Evolutionary conservation across 2,113 vertebrate genomes (phyloP), one percentile per base, ranked within the genome.

Genomic region (Psettodes erumei): DNA sequence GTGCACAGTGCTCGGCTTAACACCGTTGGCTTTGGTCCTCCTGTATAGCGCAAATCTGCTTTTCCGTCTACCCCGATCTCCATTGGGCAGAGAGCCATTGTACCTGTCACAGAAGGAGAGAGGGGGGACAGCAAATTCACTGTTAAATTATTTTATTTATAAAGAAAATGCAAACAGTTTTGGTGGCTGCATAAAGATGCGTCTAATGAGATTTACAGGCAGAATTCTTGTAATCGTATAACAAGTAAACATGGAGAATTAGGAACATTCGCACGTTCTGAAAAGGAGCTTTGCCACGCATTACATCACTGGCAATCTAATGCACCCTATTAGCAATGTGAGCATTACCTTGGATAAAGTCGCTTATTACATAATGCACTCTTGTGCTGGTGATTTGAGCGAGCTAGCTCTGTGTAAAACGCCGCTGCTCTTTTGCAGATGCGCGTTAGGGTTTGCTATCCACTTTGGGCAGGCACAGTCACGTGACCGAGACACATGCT

Each of bases 11-110:
- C 98, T 99, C 63, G 98, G 96, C 79, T 95, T 97, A 85, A 99
- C 97, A 19, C 98, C 98, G 0, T 96, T 99, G 28, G 98, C 96
- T 92, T 97, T 98, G 6, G 94, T 91, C 88, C 96, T 91, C 76
- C 95, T 99, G 68, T 95, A 96, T 37, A 99, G 96, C 48, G 98
- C 96, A 92, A 99, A 99, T 87, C 98, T 95, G 94, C 97, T 99
- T 96, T 98, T 99, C 92, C 97, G 95, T 81, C 98, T 94, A 19
- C 96, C 98, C 76, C 96, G 91, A 91, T 99, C 98, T 83, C 98
- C 97, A 8, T 94, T 98, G 59, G 98, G 97, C 77, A 99, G 95
- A 62, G 95, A 96, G 92, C 98, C 97, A 95, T 99, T 99, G 90
- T 99, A 99, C 92, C 97, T 99, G 91, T 80, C 42, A 84, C 27